Evolutionary conservation across 2,113 vertebrate species (phyloP), one percentile per base, ranked within the genome.

Genomic region (Cheirogaleus medius): DNA sequence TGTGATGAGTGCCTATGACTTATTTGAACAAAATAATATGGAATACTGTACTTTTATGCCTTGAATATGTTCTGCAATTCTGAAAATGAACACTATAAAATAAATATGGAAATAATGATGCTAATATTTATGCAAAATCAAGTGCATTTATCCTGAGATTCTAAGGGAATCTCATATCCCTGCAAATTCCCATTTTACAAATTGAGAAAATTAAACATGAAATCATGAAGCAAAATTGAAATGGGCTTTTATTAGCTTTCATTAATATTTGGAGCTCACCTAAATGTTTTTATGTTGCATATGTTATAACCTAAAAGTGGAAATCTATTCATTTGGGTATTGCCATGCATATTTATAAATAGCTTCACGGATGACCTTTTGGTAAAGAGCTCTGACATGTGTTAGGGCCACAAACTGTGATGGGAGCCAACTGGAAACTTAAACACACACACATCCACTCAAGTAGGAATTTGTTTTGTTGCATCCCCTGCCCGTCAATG

Each of bases 61-160:
- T 90, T 89, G 37, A 44, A 76, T 91, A 47, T 54, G 20, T 66
- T 94, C 17, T 84, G 4, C 25, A 91, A 66, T 39, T 47, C 42
- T 87, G 52, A 96, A 97, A 97, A 42, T 82, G 27, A 32, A 54
- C 25, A 8, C 49, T 84, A 34, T 52, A 92, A 97, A 91, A 73
- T 87, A 82, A 87, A 66, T 93, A 86, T 85, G 64, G 82, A 87
- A 95, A 69, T 47, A 85, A 37, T 58, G 39, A 34, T 90, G 47
- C 42, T 87, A 54, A 54, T 68, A 74, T 78, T 66, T 84, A 73
- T 73, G 47, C n/a, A 94, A 87, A 73, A 73, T 68, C 64, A 32
- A 64, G 44, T 49, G 3, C 9, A 81, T 17, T 91, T 93, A 37
- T 86, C 47, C 78, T 37, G 18, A 87, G 39, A 60, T 60, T 84